Base-by-base conservation (phyloP, 2,888 invertebrate genomes). In the Bellardia bayeri region DNA sequence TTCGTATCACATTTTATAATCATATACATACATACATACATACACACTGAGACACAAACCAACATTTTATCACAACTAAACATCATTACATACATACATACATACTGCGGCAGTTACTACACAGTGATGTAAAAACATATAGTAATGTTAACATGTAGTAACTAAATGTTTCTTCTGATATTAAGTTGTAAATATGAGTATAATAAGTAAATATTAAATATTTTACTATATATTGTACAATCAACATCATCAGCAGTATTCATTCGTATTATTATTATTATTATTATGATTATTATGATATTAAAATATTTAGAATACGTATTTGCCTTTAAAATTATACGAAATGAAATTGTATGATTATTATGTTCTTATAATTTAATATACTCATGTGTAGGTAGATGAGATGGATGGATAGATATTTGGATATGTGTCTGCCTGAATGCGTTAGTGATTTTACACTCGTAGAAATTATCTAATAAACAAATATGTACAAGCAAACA, bases 321-420 rank as follows among this genome's bases (percentile, higher is more conserved):
- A 33, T 64, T 33, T 49, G 30, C 13, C 37, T 56, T 74, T 71
- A 30, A 33, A 16, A 63, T 71, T 14, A 56, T 71, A 56, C 23
- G 14, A 54, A 56, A 56, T 76, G 1, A 72, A 49, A n/a, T 78
- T 40, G 66, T 84, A 30, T 74, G 66, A 63, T 74, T 84, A 63
- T 74, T 84, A 79, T 79, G 51, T 11, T 72, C 58, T 61, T 79
- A 51, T 54, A 61, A 66, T 79, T 84, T 74, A 79, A 51, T 76
- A 3, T 45, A 42, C 61, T 16, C 42, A 66, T 42, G 13, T 51
- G 37, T 61, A 61, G 33, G 61, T 40, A 37, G 7, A 37, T 33
- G n/a, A 37, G 37, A 37, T 37, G 33, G 33, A 33, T 33, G 37
- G 37, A 6, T 37, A 63, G 63, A 37, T 63, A 63, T 2, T 14